Percentiles rank a stretch among this genome's conserved stretches.
These are phyloP conservation scores for Dinocampus coccinellae DNA, from an alignment of 2,888 invertebrate genomes.

Conservation along the genomic window DNA sequence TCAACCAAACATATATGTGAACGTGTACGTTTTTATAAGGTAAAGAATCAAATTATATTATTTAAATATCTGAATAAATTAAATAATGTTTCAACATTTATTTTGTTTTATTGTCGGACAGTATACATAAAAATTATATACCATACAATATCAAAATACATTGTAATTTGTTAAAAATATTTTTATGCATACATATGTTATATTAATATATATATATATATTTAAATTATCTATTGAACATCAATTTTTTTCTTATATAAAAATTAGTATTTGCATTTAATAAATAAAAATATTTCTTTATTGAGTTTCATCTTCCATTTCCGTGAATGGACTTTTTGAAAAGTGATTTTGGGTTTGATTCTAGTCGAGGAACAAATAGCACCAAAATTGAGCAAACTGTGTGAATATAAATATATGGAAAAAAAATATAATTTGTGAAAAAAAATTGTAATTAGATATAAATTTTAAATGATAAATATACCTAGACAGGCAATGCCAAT, in stretches of 20 bases:
- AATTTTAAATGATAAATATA: constrained; percentile 57
- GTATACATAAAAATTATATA: too few species aligned
- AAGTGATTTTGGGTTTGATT: constrained; percentile 19
- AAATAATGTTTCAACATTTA: too few species aligned
- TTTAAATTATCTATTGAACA: neutral
- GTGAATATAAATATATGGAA: constrained; percentile 30
- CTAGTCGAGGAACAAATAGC: constrained; percentile 49
- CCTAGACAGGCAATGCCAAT: constrained; percentile 76
- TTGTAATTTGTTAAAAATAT: too few species aligned
- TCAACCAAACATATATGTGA: too few species aligned
- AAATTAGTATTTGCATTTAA: neutral
- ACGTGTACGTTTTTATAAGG: too few species aligned
- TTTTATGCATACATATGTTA: neutral
- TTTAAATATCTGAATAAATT: too few species aligned
- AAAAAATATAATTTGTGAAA: neutral
- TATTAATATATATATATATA: neutral
- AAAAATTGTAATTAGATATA: neutral
- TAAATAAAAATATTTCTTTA: neutral
- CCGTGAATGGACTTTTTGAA: constrained; percentile 22
- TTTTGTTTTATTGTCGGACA: too few species aligned
- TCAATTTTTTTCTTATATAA: neutral
- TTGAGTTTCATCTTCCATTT: constrained; percentile 12
- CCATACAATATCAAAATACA: too few species aligned
- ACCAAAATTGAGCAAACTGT: constrained; percentile 56
- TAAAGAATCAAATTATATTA: too few species aligned